phyloP scores from a whole-genome alignment of 1,140 invertebrate species.

The Ectropis grisescens region DNA sequence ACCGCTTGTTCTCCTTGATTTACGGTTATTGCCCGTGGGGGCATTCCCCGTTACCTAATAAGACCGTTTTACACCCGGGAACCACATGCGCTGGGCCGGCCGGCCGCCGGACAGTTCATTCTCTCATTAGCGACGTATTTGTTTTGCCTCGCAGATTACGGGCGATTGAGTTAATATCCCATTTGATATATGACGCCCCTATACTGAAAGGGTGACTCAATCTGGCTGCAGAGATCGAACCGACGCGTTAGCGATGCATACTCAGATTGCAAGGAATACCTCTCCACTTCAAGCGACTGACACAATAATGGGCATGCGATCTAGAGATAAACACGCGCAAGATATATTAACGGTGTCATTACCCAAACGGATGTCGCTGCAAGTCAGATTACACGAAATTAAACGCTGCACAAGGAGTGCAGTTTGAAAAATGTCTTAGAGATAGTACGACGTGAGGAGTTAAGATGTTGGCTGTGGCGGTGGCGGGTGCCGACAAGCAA shows the following conservation, averaged over 20 bases:
- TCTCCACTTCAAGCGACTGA: no score
- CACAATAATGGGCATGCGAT: no score
- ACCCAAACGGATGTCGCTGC: no score
- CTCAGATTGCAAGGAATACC: no score
- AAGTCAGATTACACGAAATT: no score
- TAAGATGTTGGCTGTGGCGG: slow-evolving; percentile 43
- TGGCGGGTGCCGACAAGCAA: slow-evolving; percentile 58
- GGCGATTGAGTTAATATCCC: slow-evolving; percentile 53
- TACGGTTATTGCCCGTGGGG: slow-evolving; percentile 67
- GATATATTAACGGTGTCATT: no score
- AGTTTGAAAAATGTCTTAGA: slow-evolving; percentile 51
- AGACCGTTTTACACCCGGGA: slow-evolving; percentile 63
- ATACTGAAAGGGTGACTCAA: slow-evolving; percentile 36
- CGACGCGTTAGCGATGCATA: no score
- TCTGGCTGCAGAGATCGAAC: slow-evolving; percentile 12
- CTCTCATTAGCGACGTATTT: slow-evolving; percentile 57
- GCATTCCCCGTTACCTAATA: slow-evolving; percentile 68
- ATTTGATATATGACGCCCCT: slow-evolving; percentile 42
- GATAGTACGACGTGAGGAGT: slow-evolving; percentile 49
- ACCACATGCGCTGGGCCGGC: slow-evolving; percentile 50
- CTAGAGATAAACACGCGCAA: no score
- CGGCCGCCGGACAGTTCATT: slow-evolving; percentile 42
- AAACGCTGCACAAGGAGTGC: slow-evolving; percentile 9
- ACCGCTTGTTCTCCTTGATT: slow-evolving; percentile 68
- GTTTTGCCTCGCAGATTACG: slow-evolving; percentile 44